A percentile compares a stretch with the other conserved stretches of the same genome.
phyloP scores from a whole-genome alignment of 2,888 invertebrate species.

The Sycophila texana region DNA sequence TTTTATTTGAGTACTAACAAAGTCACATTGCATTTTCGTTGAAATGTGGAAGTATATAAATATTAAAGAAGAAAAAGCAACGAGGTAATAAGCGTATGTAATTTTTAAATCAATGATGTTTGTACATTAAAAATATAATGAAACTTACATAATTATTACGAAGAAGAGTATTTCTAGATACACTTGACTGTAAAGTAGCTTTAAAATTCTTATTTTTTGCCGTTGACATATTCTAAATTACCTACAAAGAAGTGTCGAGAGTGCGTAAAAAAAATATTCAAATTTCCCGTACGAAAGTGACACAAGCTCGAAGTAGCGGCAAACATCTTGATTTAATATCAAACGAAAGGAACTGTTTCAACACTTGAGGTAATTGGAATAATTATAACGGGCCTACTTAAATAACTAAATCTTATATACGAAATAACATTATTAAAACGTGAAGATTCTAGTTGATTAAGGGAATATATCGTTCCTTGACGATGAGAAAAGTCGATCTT shows the following conservation, averaged over 20 bases:
- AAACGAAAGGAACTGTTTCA: slow-evolving; percentile 70
- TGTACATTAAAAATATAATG: slow-evolving; percentile 45
- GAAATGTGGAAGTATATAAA: slow-evolving; percentile 22
- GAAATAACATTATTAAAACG: slow-evolving; percentile 49
- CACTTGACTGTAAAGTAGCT: slow-evolving; percentile 35
- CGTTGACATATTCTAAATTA: slow-evolving; percentile 39
- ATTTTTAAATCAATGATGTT: slow-evolving; percentile 47
- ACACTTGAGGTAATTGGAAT: slow-evolving; percentile 71
- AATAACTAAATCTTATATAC: slow-evolving; percentile 48
- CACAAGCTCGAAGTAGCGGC: slow-evolving; percentile 23
- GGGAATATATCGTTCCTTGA: slow-evolving; percentile 62
- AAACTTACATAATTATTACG: slow-evolving; percentile 28
- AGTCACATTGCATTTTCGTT: slow-evolving; percentile 34
- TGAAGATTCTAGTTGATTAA: slow-evolving; percentile 65
- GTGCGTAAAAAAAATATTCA: slow-evolving; percentile 8
- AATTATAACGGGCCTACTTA: slow-evolving; percentile 62
- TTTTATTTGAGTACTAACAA: slow-evolving; percentile 10
- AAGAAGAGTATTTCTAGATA: slow-evolving; percentile 26
- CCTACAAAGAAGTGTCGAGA: slow-evolving; percentile 46
- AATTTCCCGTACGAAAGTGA: slow-evolving; percentile 9
- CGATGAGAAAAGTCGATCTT: slow-evolving; percentile 33
- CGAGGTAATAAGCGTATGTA: slow-evolving; percentile 52
- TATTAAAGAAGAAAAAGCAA: slow-evolving; percentile 34
- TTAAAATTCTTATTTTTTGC: background rate
- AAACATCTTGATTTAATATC: slow-evolving; percentile 34